Conservation (phyloP, 2,797 vertebrate species). For the Lemur catta region DNA sequence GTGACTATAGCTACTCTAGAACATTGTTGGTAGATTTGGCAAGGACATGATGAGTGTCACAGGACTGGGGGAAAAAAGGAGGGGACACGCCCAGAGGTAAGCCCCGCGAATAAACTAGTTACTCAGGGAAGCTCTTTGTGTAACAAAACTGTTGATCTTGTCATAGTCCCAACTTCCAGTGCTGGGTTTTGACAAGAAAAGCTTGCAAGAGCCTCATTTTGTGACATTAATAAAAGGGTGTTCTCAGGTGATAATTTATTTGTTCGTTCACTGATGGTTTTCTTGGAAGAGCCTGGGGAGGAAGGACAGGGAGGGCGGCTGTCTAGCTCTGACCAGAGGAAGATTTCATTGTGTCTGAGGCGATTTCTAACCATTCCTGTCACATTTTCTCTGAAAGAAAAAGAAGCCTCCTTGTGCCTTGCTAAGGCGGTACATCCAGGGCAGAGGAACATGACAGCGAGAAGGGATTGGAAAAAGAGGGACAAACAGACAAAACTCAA, state of each 20-base stretch:
- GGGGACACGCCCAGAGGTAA: not conserved
- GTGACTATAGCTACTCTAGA: not conserved
- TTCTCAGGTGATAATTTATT: constrained; percentile 63
- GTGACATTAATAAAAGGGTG: constrained; percentile 64
- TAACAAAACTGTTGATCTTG: constrained; percentile 64
- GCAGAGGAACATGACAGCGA: fast-evolving
- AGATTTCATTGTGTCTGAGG: not conserved
- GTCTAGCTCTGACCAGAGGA: not conserved
- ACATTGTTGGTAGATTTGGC: not conserved
- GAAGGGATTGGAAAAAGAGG: not conserved
- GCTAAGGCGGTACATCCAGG: not conserved
- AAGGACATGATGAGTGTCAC: not conserved
- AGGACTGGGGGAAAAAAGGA: not conserved
- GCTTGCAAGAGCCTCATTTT: constrained; percentile 62
- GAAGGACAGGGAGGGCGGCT: not conserved
- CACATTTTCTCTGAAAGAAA: not conserved
- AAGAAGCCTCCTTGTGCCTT: too few relatives aligned
- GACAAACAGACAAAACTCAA: not conserved
- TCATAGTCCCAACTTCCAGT: constrained; percentile 60
- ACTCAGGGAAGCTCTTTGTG: constrained; percentile 60
- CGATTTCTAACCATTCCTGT: not conserved
- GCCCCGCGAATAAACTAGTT: constrained; percentile 50
- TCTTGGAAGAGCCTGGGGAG: constrained; percentile 29
- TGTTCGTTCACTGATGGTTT: constrained; percentile 65
- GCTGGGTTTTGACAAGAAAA: constrained; percentile 69